Conservation (phyloP, 2,113 vertebrate genomes). For the Colinus virginianus region DNA sequence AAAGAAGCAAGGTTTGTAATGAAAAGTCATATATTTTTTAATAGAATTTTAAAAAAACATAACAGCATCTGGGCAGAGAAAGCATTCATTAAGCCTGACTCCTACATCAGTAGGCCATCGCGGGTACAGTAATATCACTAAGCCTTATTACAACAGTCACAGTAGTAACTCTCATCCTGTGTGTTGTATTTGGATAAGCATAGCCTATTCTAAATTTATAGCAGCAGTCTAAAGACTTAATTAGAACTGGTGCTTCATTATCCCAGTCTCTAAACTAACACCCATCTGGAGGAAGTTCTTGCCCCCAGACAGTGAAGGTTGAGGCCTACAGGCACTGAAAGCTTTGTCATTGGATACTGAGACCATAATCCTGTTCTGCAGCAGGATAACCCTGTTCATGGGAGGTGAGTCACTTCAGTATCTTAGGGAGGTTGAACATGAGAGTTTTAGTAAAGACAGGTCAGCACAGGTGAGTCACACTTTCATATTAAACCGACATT, state of each 20-base stretch:
- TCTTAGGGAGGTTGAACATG: neutral
- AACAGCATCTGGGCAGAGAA: neutral
- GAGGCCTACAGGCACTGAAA: neutral
- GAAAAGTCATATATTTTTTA: neutral
- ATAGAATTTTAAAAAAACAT: neutral
- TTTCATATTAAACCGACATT: slow-evolving; percentile 4
- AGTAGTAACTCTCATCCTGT: neutral
- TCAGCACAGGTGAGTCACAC: neutral
- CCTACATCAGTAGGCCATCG: neutral
- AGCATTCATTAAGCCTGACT: neutral
- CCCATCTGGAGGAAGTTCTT: neutral
- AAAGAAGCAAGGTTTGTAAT: neutral
- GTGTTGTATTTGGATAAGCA: neutral
- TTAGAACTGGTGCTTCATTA: neutral
- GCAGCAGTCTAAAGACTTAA: neutral
- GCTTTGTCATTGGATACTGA: neutral
- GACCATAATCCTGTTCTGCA: neutral
- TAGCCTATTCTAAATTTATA: neutral
- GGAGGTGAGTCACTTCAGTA: neutral
- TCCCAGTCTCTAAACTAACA: neutral
- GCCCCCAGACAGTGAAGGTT: neutral
- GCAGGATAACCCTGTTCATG: neutral
- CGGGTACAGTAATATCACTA: neutral
- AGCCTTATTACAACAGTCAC: neutral
- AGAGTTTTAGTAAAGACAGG: neutral